These are phyloP conservation scores for Puntigrus tetrazona DNA, from an alignment of 2,113 vertebrate genomes.

Conservation along the genomic window DNA sequence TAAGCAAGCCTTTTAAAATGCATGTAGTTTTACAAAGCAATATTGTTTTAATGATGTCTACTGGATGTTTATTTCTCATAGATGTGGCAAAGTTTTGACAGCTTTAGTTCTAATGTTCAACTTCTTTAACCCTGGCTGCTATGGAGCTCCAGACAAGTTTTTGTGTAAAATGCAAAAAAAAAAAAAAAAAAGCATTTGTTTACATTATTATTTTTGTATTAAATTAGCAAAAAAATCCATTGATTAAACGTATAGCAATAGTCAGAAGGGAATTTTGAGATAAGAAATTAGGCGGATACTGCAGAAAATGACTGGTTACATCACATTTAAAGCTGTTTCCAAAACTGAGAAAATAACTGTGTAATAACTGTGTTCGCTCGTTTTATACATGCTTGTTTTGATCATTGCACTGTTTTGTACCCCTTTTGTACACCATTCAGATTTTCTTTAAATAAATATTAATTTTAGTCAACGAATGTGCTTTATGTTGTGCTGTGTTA, in stretches of 20 bases:
- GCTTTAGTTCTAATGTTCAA: not conserved
- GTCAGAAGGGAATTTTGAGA: not conserved
- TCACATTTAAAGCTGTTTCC: not conserved
- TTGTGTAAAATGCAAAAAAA: not conserved
- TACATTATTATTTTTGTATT: not conserved
- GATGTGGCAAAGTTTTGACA: not conserved
- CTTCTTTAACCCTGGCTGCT: not conserved
- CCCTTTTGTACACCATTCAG: not conserved
- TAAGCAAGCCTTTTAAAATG: not conserved
- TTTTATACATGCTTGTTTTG: slow-evolving; percentile 25
- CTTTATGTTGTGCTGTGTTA: not conserved
- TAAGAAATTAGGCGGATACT: not conserved
- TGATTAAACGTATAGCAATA: not conserved
- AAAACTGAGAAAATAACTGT: not conserved
- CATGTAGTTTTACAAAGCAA: slow-evolving; percentile 5
- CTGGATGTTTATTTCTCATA: not conserved
- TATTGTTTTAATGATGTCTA: not conserved
- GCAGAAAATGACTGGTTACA: not conserved
- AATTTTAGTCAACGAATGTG: not conserved
- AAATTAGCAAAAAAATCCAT: not conserved
- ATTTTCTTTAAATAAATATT: slow-evolving; percentile 10
- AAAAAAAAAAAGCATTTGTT: slow-evolving; percentile 18
- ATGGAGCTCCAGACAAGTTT: not conserved
- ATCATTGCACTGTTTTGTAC: slow-evolving; percentile 32
- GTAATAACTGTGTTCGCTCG: not conserved